A percentile compares a stretch with the other conserved stretches of the same genome.
Conservation (phyloP, 2,797 vertebrate species). For the Ctenosaura bakeri region DNA sequence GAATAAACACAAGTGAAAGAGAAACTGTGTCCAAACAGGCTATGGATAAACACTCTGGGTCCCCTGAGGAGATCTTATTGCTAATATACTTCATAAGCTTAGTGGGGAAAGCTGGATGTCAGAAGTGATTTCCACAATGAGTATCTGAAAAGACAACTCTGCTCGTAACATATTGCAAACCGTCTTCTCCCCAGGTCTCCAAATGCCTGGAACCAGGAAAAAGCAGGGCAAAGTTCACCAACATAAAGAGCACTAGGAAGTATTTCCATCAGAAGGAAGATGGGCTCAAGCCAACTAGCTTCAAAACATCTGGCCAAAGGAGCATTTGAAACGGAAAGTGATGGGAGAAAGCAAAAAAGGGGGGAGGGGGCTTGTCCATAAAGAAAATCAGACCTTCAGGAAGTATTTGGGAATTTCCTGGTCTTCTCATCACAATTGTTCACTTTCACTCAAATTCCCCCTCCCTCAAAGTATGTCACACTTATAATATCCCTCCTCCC, state of each 20-base stretch:
- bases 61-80: background rate
- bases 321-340: background rate
- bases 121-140: background rate
- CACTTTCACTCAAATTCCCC: background rate
- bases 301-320: conserved; percentile 13
- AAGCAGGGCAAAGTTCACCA: conserved; percentile 41
- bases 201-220: conserved; percentile 22
- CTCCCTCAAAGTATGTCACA: background rate
- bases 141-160: background rate
- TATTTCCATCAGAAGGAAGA: background rate
- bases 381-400: background rate
- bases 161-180: background rate
- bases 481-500: background rate
- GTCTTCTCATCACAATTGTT: background rate
- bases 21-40: no score
- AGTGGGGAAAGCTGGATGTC: background rate
- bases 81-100: conserved; percentile 24
- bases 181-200: background rate
- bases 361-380: background rate
- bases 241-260: conserved; percentile 18
- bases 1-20: conserved; percentile 22
- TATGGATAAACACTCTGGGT: conserved; percentile 7
- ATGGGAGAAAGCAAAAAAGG: background rate
- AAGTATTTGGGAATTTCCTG: background rate
- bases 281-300: background rate